Conservation (phyloP, 2,113 vertebrate species). For the Sorex fumeus region DNA sequence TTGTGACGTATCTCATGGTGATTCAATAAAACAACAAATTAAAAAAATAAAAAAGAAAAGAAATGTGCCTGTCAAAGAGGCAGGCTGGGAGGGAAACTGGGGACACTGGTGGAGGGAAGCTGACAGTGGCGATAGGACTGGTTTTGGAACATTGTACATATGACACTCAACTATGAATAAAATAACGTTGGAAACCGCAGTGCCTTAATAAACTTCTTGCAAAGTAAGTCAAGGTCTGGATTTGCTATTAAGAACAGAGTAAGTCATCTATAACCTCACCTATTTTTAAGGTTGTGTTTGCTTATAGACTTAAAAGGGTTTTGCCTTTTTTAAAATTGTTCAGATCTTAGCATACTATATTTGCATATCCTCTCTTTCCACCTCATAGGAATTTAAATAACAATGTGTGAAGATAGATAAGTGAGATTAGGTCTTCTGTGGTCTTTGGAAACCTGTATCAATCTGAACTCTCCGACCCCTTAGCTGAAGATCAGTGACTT, state of each 20-base stretch:
- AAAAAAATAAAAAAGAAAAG: no score
- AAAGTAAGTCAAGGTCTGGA: neutral
- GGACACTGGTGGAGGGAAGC: no score
- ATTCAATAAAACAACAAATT: no score
- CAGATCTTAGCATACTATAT: neutral
- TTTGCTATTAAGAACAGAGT: constrained; percentile 14
- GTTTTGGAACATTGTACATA: no score
- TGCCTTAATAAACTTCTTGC: no score
- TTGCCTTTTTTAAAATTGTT: neutral
- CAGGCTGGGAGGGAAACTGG: no score
- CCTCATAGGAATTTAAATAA: neutral
- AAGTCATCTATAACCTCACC: neutral
- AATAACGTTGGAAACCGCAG: no score
- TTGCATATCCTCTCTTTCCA: neutral
- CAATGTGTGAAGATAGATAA: neutral
- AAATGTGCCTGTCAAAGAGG: no score
- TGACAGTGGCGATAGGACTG: no score
- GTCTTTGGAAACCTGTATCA: neutral
- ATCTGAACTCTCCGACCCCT: neutral
- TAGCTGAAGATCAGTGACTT: neutral
- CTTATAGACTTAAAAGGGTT: neutral
- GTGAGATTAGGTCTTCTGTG: neutral
- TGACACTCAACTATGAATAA: no score
- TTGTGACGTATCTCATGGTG: no score
- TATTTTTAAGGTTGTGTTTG: neutral